Conservation (phyloP, 1,140 invertebrate species). For the Trichonephila inaurata region DNA sequence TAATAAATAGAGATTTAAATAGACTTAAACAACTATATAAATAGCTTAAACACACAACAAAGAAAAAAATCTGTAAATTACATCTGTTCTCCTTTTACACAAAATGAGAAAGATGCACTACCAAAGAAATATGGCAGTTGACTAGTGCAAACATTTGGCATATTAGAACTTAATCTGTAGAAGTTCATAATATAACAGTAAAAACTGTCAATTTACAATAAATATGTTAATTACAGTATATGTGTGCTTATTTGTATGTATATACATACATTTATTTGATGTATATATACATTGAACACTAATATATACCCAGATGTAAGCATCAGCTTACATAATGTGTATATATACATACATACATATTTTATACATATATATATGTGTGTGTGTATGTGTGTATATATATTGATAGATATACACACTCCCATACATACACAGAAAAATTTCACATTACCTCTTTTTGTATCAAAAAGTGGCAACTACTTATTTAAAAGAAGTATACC, state of each 20-base stretch:
- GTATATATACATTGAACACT: slow-evolving; percentile 36
- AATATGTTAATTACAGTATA: slow-evolving; percentile 61
- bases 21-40: slow-evolving; percentile 69
- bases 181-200: slow-evolving; percentile 69
- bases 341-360: slow-evolving; percentile 14
- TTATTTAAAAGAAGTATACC: not conserved
- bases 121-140: slow-evolving; percentile 60
- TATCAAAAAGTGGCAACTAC: not conserved
- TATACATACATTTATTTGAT: slow-evolving; percentile 48
- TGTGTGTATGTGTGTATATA: not conserved
- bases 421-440: slow-evolving; percentile 43
- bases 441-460: not conserved
- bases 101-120: slow-evolving; percentile 62
- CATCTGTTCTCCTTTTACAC: slow-evolving; percentile 43
- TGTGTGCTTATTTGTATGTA: slow-evolving; percentile 5
- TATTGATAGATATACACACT: not conserved
- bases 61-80: slow-evolving; percentile 60
- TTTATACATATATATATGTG: not conserved
- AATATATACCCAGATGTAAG: slow-evolving; percentile 9
- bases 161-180: slow-evolving; percentile 60
- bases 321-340: slow-evolving; percentile 7
- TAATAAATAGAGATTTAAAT: slow-evolving; percentile 67
- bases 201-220: slow-evolving; percentile 70
- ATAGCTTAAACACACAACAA: slow-evolving; percentile 70
- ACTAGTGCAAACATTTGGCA: slow-evolving; percentile 70